Base-by-base conservation (phyloP, 2,888 invertebrate species). In the Boloria selene region DNA sequence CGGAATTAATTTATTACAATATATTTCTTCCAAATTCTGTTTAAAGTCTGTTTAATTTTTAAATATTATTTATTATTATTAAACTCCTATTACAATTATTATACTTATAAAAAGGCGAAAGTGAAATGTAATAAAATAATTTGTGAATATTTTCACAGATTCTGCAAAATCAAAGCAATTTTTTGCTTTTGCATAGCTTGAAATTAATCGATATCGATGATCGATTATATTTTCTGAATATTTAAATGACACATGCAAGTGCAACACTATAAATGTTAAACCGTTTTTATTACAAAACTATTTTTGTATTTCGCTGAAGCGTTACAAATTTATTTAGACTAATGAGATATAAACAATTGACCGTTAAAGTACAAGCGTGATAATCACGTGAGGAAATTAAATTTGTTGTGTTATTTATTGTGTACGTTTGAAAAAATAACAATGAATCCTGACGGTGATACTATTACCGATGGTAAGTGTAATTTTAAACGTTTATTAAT, bases 381-480 rank as follows among this genome's bases (percentile, higher is more conserved):
- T 77, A 71, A 73, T 74, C 67, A 73, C 71, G 72, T 73, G 67
- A 61, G 31, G 31, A 56, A 50, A 53, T 44, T 61, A 18, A 14
- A 53, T 26, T 42, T 60, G 13, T 45, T 51, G 10, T 16, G 14
- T 50, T 63, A 52, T 44, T 45, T 56, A 53, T 17, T 47, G 53
- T 59, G 17, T n/a, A 18, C 54, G 53, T 50, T 68, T 60, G 61
- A 63, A 68, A 64, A 68, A 74, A 70, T 82, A 77, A 74, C 45
- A 6, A 90, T 88, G 86, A 81, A 83, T 82, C 78, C 85, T 75
- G 84, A 86, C 75, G 82, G 79, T 74, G 84, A 86, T 68, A 76
- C 78, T 65, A 84, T 74, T 76, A 78, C 81, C 31, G 87, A 90
- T 75, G 90, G 90, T 90, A 81, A 81, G 80, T 77, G 70, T 54